Evolutionary conservation across 2,113 vertebrate genomes (phyloP).

Genomic region (Hypomesus transpacificus): DNA sequence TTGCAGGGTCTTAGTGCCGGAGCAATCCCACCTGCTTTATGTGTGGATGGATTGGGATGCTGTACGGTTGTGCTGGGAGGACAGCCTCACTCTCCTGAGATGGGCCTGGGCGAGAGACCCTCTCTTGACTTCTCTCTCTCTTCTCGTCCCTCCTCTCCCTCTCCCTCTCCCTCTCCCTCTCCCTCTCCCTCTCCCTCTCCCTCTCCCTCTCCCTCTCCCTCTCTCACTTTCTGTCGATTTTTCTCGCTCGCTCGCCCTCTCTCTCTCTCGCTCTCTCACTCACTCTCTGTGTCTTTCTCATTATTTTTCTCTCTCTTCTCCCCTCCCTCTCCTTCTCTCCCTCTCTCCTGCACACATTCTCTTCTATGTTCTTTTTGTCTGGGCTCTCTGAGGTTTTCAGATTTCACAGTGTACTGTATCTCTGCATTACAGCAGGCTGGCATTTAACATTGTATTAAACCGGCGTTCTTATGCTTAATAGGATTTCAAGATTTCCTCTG

Average conservation of each 20-base stretch:
- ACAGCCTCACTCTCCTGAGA: slow-evolving; percentile 6
- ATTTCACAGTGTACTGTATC: slow-evolving; percentile 1
- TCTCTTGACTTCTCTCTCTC: background rate
- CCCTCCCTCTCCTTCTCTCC: background rate
- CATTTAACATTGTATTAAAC: background rate
- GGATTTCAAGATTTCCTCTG: background rate
- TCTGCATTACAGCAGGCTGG: background rate
- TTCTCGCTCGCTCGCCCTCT: no score
- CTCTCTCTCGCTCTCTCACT: background rate
- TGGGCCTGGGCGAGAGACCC: background rate
- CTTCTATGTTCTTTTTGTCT: background rate
- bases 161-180: background rate
- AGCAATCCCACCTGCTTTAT: slow-evolving; percentile 28
- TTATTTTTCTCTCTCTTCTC: background rate
- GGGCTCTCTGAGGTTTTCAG: background rate
- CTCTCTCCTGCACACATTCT: background rate
- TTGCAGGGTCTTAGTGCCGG: slow-evolving; percentile 10
- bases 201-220: background rate
- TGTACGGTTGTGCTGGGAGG: slow-evolving; percentile 13
- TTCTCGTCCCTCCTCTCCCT: slow-evolving; percentile 1
- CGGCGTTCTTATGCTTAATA: background rate
- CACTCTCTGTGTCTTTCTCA: background rate
- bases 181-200: background rate
- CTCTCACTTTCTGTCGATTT: background rate
- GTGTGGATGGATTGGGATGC: background rate